phyloP scores from a whole-genome alignment of 2,797 vertebrate genomes.

The Phalloptychus januarius region DNA sequence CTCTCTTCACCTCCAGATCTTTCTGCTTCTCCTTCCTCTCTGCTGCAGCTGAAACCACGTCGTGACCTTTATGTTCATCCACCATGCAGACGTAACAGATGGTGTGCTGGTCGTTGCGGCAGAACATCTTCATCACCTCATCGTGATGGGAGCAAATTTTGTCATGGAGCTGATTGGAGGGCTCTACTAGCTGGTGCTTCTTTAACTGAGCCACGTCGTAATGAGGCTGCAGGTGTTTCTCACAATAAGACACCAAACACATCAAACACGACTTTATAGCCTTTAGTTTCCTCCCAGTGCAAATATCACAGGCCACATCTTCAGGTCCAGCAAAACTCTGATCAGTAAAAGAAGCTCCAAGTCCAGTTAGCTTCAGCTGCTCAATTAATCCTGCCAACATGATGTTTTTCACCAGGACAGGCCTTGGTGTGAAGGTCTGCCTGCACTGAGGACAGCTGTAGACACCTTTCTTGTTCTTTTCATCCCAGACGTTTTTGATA shows the following conservation, averaged over 20 bases:
- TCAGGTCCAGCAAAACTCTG: background rate
- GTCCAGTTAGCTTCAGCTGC: background rate
- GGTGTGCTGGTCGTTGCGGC: background rate
- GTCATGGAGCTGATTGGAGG: conserved; percentile 3
- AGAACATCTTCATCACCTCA: conserved; percentile 9
- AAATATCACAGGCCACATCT: background rate
- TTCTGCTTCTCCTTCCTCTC: conserved; percentile 6
- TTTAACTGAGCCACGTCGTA: background rate
- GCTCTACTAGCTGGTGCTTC: conserved; percentile 1
- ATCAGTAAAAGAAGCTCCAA: background rate
- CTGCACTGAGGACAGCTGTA: conserved; percentile 6
- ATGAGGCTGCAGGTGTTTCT: conserved; percentile 13
- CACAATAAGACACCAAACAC: conserved; percentile 18
- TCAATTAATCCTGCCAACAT: background rate
- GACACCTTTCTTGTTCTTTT: background rate
- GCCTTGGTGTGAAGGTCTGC: background rate
- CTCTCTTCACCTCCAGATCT: background rate
- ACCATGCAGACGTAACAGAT: conserved; percentile 7
- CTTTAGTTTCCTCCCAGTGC: background rate
- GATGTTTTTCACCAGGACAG: background rate
- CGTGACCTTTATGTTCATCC: conserved; percentile 4
- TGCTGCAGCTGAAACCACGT: background rate
- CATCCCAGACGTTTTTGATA: background rate
- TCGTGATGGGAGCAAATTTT: conserved; percentile 5
- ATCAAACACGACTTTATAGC: background rate